Evolutionary conservation across 2,888 invertebrate genomes (phyloP).

Genomic region (Pristionchus arcanus): DNA sequence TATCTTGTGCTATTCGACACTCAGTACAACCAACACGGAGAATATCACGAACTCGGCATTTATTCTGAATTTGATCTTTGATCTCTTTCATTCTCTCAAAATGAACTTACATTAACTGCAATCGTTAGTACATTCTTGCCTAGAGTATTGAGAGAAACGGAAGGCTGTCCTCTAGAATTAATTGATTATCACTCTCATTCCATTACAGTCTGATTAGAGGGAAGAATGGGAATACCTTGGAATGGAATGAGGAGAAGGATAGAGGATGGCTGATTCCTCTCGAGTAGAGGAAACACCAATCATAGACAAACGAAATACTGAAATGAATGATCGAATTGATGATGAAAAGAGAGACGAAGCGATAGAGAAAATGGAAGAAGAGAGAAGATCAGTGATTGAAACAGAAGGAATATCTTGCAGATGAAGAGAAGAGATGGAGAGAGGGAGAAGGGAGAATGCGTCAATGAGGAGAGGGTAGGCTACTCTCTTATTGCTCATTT

Average conservation of each 20-base stretch:
- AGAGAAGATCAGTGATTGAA: too few relatives aligned
- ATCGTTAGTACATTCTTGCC: constrained; percentile 47
- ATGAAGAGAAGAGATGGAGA: not conserved
- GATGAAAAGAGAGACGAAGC: constrained; percentile 17
- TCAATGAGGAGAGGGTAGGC: not conserved
- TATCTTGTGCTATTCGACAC: constrained; percentile 42
- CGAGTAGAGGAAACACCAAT: constrained; percentile 3
- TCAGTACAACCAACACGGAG: constrained; percentile 39
- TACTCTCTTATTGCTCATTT: too few relatives aligned
- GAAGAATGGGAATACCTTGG: not conserved
- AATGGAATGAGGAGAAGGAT: constrained; percentile 48
- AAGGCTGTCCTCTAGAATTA: constrained; percentile 46
- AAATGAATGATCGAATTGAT: not conserved
- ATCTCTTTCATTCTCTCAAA: not conserved
- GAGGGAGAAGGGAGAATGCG: too few relatives aligned
- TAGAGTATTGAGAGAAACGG: constrained; percentile 45
- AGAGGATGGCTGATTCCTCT: constrained; percentile 28
- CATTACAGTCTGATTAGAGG: not conserved
- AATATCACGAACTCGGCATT: constrained; percentile 50
- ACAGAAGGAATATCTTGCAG: too few relatives aligned
- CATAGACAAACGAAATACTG: not conserved
- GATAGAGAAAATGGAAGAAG: not conserved
- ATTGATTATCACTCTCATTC: not conserved
- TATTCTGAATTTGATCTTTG: constrained; percentile 44
- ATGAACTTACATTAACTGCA: constrained; percentile 47